Evolutionary conservation across 2,113 vertebrate species (phyloP).

Genomic region (Paramisgurnus dabryanus): DNA sequence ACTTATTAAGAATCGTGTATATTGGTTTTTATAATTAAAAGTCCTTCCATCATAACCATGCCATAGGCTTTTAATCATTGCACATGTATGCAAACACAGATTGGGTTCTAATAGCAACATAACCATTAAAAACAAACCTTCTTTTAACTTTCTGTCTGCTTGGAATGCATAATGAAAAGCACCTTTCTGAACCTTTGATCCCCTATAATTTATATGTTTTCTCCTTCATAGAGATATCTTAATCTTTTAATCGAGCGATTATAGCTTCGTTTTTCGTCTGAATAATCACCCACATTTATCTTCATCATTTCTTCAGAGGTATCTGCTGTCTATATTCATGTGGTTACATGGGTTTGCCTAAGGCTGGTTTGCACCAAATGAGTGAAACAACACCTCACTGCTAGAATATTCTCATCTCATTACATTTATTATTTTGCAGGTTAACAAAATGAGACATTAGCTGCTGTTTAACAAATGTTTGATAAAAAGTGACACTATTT

Average conservation of each 20-base stretch:
- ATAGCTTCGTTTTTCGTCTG: not conserved
- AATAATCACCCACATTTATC: not conserved
- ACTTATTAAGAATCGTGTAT: no score
- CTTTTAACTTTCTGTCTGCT: not conserved
- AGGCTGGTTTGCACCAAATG: constrained; percentile 18
- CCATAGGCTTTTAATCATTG: not conserved
- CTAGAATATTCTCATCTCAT: not conserved
- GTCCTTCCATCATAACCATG: not conserved
- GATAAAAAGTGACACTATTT: not conserved
- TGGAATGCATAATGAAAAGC: not conserved
- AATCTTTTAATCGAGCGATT: constrained; percentile 31
- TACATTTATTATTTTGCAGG: no score
- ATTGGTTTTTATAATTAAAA: not conserved
- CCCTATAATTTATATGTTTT: not conserved
- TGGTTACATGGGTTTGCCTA: constrained; percentile 38
- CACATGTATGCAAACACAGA: not conserved
- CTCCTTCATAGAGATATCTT: not conserved
- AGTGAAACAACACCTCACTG: constrained; percentile 18
- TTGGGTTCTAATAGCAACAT: not conserved
- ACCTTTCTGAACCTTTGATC: not conserved
- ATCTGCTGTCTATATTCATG: constrained; percentile 15
- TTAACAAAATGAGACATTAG: not conserved
- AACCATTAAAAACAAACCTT: not conserved
- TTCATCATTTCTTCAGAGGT: constrained; percentile 23
- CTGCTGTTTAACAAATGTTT: not conserved